Evolutionary conservation across 2,888 invertebrate species (phyloP), one percentile per base, ranked within the genome.

Genomic region (Drosophila yooni): DNA sequence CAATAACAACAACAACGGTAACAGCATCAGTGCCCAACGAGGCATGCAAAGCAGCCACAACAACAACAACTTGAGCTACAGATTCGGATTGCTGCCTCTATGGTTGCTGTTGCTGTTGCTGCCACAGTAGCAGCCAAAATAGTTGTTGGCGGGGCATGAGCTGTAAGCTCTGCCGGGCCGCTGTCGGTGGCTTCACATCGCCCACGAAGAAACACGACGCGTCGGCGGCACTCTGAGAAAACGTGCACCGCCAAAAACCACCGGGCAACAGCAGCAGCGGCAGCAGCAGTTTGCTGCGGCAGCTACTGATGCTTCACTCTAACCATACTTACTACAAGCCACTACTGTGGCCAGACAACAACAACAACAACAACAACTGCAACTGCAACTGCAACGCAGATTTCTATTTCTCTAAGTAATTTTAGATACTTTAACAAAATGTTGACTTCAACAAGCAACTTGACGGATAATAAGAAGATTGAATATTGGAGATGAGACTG

Each of bases 151-250:
- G 71, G 60, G 59, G 59, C 58, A 25, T 33, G 7, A 18, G 56
- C 38, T 25, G 15, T 25, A 8, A 46, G 46, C 46, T 46, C 46
- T 46, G 46, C 46, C 25, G 7, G 27, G 25, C 25, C 25, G 15
- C 46, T 46, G 46, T 71, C 65, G 75, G 75, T 76, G 74, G 74
- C 79, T 73, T 76, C 65, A 58, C 81, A 88, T 88, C 88, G 90
- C 88, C 87, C 87, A 88, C 87, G 87, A 89, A 68, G 87, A 88
- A 88, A 81, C 87, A 88, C 87, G 87, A 86, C 85, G 85, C 85
- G 83, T 82, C 86, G 76, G 72, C 56, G 77, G 81, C 83, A 77
- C 82, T 74, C 67, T 81, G 76, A 73, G 81, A 86, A 85, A 86
- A 86, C 85, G 85, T 86, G 85, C 85, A 71, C 61, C 76, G 69